These are phyloP conservation scores for Stichopus chloronotus DNA, from an alignment of 35 echinoderm and acorn worm genomes.

Conservation along the genomic window DNA sequence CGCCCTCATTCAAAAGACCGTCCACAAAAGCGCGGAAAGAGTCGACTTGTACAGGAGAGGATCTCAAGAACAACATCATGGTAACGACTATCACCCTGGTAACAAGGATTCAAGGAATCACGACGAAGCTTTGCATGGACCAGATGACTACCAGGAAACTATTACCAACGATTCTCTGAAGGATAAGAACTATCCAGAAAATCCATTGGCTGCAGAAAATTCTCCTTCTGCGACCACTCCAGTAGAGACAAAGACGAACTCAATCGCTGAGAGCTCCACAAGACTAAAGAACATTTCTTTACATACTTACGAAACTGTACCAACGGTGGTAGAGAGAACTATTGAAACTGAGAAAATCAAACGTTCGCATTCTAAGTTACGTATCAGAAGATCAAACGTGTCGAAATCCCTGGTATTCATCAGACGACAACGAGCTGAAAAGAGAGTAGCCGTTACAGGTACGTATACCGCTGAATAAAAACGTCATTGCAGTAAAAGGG, in stretches of 20 bases:
- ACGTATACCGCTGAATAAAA: background rate
- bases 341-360: background rate
- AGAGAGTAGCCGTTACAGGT: background rate
- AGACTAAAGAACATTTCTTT: background rate
- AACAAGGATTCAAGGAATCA: background rate
- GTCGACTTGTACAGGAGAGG: background rate
- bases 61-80: background rate
- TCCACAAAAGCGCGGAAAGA: background rate
- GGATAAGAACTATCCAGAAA: too few relatives aligned
- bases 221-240: too few relatives aligned
- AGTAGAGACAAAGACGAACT: background rate
- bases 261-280: background rate
- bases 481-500: too few relatives aligned
- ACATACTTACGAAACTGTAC: background rate
- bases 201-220: too few relatives aligned
- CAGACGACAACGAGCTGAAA: background rate
- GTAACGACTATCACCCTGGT: background rate
- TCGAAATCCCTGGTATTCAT: background rate
- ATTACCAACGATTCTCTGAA: too few relatives aligned
- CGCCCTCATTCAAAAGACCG: background rate
- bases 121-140: too few relatives aligned
- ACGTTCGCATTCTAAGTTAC: background rate
- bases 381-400: background rate
- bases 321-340: background rate
- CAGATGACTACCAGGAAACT: too few relatives aligned